Base-by-base conservation (phyloP, 1,140 invertebrate genomes). In the Sipha flava region DNA sequence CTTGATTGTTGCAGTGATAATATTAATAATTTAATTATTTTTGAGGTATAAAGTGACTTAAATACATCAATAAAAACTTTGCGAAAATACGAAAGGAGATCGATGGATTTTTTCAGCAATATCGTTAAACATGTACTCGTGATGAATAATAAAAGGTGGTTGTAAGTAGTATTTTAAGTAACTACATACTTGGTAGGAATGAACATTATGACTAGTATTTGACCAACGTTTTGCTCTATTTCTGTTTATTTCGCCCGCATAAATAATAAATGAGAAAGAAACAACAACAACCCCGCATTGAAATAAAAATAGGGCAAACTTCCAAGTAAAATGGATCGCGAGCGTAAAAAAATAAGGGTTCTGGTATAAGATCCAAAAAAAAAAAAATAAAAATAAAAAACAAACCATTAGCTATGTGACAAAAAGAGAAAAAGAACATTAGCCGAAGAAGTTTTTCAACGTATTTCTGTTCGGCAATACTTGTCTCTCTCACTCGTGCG, bases 291-390 rank as follows among this genome's bases (percentile, higher is more conserved):
- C 72, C n/a, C 31, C 49, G 49, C 31, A 75, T 75, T 7, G 72
- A 37, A 75, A 75, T 37, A 54, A 16, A 75, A 75, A 75, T 75
- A 77, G 73, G 73, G 73, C 73, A 77, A 77, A 77, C 21, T 77
- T 77, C 73, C 73, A 77, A 77, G 49, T 54, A 43, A 57, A 77
- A 77, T 59, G 49, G 34, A 57, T 57, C 31, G 23, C 4, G 14
- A 57, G 73, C 7, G 23, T 57, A 77, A 77, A 77, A 77, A 77
- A 77, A 21, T 14, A 16, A 73, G 47, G 29, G 45, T 73, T 73
- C 9, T 34, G 34, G 49, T 75, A 49, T 57, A 26, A 37, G 72
- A 21, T 75, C 47, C 72, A 54, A 54, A 77, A 59, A 77, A 75
- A 73, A 73, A 40, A 57, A 34, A 31, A 57, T 21, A 5, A 23